Conservation (phyloP, 1,140 invertebrate species). For the Choristoneura fumiferana region DNA sequence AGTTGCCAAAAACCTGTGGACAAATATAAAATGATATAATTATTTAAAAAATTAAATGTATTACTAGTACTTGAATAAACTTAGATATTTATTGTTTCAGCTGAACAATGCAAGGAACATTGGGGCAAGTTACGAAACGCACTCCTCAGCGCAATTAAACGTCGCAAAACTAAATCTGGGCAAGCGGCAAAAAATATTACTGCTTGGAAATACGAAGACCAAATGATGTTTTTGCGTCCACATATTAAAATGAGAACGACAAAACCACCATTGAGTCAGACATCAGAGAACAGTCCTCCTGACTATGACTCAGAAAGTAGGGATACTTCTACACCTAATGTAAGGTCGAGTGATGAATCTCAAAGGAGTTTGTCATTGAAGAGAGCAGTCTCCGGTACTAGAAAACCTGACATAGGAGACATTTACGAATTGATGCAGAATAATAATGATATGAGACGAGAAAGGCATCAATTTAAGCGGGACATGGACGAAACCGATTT, state of each 20-base stretch:
- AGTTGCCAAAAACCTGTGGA: no score
- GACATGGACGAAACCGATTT: slow-evolving; percentile 28
- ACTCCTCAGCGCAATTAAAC: slow-evolving; percentile 30
- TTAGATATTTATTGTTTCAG: no score
- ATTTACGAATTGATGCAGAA: slow-evolving; percentile 28
- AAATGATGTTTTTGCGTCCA: slow-evolving; percentile 26
- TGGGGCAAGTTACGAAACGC: no score
- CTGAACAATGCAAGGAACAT: no score
- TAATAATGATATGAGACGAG: slow-evolving; percentile 20
- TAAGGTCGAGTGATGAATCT: background rate
- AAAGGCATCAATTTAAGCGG: slow-evolving; percentile 16
- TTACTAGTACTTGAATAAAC: no score
- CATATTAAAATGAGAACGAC: slow-evolving; percentile 26
- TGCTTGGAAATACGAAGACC: slow-evolving; percentile 31
- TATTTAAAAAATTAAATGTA: no score
- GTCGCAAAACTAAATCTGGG: background rate
- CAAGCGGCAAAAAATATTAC: background rate
- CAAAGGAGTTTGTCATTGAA: slow-evolving; percentile 3
- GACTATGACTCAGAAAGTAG: no score
- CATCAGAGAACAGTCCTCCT: slow-evolving; percentile 4
- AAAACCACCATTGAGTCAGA: slow-evolving; percentile 1
- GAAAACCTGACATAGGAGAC: slow-evolving; percentile 22
- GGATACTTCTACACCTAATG: no score
- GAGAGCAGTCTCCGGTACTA: background rate
- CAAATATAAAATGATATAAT: no score